These are phyloP conservation scores for Pentamera pediparva DNA, from an alignment of 53 echinoderm and acorn worm species.

Conservation along the genomic window DNA sequence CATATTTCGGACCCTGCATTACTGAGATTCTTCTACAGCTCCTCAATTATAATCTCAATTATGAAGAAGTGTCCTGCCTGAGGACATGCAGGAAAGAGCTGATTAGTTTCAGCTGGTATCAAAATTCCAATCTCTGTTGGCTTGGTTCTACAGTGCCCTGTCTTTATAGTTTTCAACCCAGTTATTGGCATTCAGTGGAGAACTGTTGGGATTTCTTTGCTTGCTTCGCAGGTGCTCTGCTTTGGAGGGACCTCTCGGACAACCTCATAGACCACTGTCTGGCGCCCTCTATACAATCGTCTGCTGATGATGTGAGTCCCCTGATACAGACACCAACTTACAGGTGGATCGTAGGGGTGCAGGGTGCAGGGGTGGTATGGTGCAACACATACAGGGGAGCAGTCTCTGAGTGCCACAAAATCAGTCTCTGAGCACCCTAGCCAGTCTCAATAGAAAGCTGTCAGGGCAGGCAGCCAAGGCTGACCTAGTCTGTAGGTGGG, in stretches of 20 bases:
- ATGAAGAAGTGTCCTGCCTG: no score
- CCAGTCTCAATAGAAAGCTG: not conserved
- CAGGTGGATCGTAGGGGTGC: not conserved
- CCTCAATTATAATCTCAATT: no score
- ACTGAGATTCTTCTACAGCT: no score
- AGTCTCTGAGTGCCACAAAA: not conserved
- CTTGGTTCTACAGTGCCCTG: no score
- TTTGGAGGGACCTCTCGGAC: conserved; percentile 71
- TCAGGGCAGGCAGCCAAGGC: no score
- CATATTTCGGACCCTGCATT: no score
- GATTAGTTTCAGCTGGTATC: no score
- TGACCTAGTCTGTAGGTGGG: no score
- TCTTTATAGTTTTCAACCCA: no score
- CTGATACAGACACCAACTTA: not conserved
- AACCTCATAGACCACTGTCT: conserved; percentile 67
- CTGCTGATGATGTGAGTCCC: conserved; percentile 53
- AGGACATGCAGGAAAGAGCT: no score
- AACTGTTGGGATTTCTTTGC: not conserved
- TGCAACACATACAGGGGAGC: not conserved
- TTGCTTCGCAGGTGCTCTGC: conserved; percentile 50
- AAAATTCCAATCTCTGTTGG: no score
- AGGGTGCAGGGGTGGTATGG: not conserved
- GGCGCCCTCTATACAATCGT: conserved; percentile 84
- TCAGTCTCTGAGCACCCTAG: no score
- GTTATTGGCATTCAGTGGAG: not conserved